Evolutionary conservation across 2,888 invertebrate species (phyloP).

Genomic region (Drosophila nr. perissopoda): DNA sequence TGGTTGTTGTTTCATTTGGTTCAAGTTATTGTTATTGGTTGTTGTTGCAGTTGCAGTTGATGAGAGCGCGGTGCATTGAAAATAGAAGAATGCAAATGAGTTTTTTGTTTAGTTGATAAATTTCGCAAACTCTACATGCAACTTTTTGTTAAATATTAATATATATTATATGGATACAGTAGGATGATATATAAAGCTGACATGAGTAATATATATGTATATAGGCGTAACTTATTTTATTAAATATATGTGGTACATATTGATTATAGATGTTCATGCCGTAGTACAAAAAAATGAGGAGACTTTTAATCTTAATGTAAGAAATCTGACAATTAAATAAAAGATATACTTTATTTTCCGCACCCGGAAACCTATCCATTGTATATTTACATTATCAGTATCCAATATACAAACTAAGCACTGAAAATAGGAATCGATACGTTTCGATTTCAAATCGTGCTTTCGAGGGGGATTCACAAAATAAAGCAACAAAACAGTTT

Average conservation of each 20-base stretch:
- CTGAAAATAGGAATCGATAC: background rate
- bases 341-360: slow-evolving; percentile 10
- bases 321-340: slow-evolving; percentile 15
- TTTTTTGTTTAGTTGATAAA: slow-evolving; percentile 70
- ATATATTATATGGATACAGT: slow-evolving; percentile 48
- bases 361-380: slow-evolving; percentile 17
- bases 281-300: slow-evolving; percentile 26
- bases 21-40: slow-evolving; percentile 37
- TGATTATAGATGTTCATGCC: slow-evolving; percentile 41
- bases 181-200: slow-evolving; percentile 58
- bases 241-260: slow-evolving; percentile 17
- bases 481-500: slow-evolving; percentile 18
- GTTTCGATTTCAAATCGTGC: slow-evolving; percentile 18
- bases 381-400: slow-evolving; percentile 25
- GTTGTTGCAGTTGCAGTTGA: slow-evolving; percentile 47
- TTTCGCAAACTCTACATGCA: slow-evolving; percentile 66
- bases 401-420: background rate
- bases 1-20: slow-evolving; percentile 34
- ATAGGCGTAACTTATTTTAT: slow-evolving; percentile 28
- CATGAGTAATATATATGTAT: slow-evolving; percentile 43
- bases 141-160: slow-evolving; percentile 24
- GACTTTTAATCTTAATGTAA: slow-evolving; percentile 4
- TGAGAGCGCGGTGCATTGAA: slow-evolving; percentile 78
- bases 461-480: slow-evolving; percentile 7
- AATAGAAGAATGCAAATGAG: slow-evolving; percentile 81